Evolutionary conservation across 1,140 invertebrate genomes (phyloP), one percentile per base, ranked within the genome.

Genomic region (Drosophila gunungcola): DNA sequence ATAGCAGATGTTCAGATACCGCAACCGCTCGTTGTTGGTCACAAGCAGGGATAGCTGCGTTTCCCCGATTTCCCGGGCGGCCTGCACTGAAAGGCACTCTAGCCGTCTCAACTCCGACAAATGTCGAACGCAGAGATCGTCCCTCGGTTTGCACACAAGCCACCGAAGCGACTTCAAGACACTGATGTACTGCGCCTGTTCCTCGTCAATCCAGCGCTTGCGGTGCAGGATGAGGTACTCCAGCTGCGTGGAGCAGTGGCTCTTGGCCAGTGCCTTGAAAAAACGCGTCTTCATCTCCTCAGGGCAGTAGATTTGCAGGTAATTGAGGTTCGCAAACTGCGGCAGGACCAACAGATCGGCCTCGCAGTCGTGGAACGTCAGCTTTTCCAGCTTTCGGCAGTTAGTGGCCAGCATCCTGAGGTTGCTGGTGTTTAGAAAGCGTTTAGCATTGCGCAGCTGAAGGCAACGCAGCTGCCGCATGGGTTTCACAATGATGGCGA

Each of bases 1-100:
- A 58, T 77, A 88, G 53, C 83, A 88, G 13, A 88, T 80, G n/a
- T 88, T 88, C 9, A 88, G 21, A 64, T 89, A 89, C 1, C 79
- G 51, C 52, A 88, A 39, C 12, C 72, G 51, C 13, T 89, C 72
- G 42, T 88, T 88, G 34, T 79, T 83, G 27, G 62, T 45, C 32
- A 88, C 57, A 12, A 88, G n/a, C 16, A 57, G 41, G 10, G 81
- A 51, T 0, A 88, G 41, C 32, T 79, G 62, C 7, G 49, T 34
- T 43, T 88, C 83, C 0, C 83, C 79, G 5, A 88, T 88, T 49
- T 88, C 80, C 1, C 83, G 67, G 3, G 83, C 75, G 16, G 79
- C 75, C 16, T 88, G 83, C 27, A 88, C 6, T 1, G 83, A 88
- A 13, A 88, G 63, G 41, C 80, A 80, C 63, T 88, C 83, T 1